Conservation (phyloP, 1,140 invertebrate genomes). For the Scaptodrosophila lebanonensis region DNA sequence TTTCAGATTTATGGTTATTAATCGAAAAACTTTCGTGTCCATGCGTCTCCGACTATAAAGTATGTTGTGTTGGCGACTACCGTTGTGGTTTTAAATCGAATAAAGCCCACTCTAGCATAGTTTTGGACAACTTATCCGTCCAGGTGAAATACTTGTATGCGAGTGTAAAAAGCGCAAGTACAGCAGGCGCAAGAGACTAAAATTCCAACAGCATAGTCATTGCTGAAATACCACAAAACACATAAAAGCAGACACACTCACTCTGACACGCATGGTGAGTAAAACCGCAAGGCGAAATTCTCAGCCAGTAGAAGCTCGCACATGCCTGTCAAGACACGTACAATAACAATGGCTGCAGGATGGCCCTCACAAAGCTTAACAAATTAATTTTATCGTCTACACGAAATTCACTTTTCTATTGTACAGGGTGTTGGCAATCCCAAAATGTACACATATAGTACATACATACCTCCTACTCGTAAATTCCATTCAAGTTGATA, state of each 20-base stretch:
- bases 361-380: conserved; percentile 18
- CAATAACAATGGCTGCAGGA: not conserved
- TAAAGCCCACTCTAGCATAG: conserved; percentile 27
- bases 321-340: not conserved
- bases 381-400: conserved; percentile 60
- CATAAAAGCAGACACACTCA: not conserved
- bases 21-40: too few species aligned
- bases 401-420: conserved; percentile 18
- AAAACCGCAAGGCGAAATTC: conserved; percentile 50
- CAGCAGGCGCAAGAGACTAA: conserved; percentile 25
- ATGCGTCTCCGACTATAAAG: too few species aligned
- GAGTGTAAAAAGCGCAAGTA: conserved; percentile 13
- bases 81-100: conserved; percentile 28
- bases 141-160: conserved; percentile 5
- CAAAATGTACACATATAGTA: too few species aligned
- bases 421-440: too few species aligned
- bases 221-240: not conserved
- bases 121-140: conserved; percentile 19
- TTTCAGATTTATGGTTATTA: too few species aligned
- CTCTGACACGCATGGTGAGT: not conserved
- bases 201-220: conserved; percentile 14
- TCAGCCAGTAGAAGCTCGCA: conserved; percentile 15
- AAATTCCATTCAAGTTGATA: too few species aligned
- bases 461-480: too few species aligned
- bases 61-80: not conserved